Base-by-base conservation (phyloP, 2,797 vertebrate genomes). In the Zenarchopterus dispar region DNA sequence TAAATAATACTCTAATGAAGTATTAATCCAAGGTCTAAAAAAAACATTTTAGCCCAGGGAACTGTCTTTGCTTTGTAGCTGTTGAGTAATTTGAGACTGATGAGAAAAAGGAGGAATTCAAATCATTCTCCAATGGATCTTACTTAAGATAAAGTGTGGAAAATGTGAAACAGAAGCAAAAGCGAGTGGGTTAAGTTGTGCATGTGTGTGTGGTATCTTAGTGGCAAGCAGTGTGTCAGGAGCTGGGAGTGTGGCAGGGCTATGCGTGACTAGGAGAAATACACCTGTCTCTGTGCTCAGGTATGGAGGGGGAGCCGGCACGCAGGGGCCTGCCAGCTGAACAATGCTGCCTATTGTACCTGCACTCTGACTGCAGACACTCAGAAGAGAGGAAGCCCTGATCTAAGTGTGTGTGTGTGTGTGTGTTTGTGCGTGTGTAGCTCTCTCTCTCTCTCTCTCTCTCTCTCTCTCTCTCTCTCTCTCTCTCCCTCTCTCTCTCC, bases 291-390 rank as follows among this genome's bases (percentile, higher is more conserved):
- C 91, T 73, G 88, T 86, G 89, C 72, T 88, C 93, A 94, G 93
- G 94, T 94, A 93, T 87, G 91, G 90, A 90, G 89, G 91, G 91
- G 88, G 88, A 82, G 85, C 80, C 81, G 77, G 79, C 96, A 95
- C 88, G 96, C 94, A 93, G 90, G 81, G 94, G 91, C 96, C 92
- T 96, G 96, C 90, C 91, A 83, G 41, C 57, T 54, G 88, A 93
- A 97, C 96, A 97, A 96, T 96, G 93, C 84, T 79, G 81, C 68
- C 88, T 93, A 96, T 97, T 97, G 95, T 96, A 91, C 90, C 91
- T 86, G 79, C 65, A 28, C 92, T 86, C 82, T 75, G 91, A 89
- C 92, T 85, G 91, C 90, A 88, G 87, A 92, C 80, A 64, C 88
- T 89, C 76, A 77, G 88, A 88, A 78, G 84, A 75, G 88, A 84